Percentiles rank a stretch among this genome's conserved stretches.
Evolutionary conservation across 2,888 invertebrate species (phyloP).

Genomic region (Pachydiplax longipennis): DNA sequence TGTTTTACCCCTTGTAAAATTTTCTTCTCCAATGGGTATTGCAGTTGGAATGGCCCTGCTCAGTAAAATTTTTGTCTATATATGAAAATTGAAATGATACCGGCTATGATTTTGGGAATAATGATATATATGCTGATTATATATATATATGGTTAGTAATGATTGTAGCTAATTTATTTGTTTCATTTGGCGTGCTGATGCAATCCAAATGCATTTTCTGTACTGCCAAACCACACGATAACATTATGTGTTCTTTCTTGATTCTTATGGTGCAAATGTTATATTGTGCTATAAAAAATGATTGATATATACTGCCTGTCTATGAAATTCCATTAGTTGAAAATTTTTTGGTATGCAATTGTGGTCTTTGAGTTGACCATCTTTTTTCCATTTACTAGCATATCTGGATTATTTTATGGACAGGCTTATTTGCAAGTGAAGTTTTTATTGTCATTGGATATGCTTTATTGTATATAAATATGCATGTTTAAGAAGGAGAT

Average conservation of each 20-base stretch:
- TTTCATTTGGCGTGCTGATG: slow-evolving; percentile 23
- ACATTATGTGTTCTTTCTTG: slow-evolving; percentile 26
- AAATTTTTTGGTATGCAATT: slow-evolving; percentile 14
- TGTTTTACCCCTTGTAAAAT: neutral
- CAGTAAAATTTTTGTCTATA: slow-evolving; percentile 25
- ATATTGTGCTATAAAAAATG: slow-evolving; percentile 31
- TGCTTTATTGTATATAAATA: slow-evolving; percentile 43
- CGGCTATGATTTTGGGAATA: slow-evolving; percentile 31
- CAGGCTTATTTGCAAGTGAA: slow-evolving; percentile 32
- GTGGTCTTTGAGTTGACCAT: slow-evolving; percentile 39
- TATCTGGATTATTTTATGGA: slow-evolving; percentile 11
- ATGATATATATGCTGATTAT: slow-evolving; percentile 10
- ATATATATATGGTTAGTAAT: slow-evolving; percentile 36
- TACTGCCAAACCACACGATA: slow-evolving; percentile 25
- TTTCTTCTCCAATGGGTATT: slow-evolving; percentile 40
- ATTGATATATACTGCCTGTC: slow-evolving; percentile 35
- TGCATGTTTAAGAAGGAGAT: slow-evolving; percentile 36
- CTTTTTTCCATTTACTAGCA: slow-evolving; percentile 7
- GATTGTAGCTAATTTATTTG: slow-evolving; percentile 29
- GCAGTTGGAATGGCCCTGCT: slow-evolving; percentile 39
- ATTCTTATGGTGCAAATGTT: slow-evolving; percentile 18
- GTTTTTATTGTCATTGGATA: slow-evolving; percentile 35
- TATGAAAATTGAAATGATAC: slow-evolving; percentile 33
- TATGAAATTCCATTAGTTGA: slow-evolving; percentile 24
- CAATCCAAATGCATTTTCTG: slow-evolving; percentile 34